phyloP scores from a whole-genome alignment of 2,113 vertebrate genomes.

The Entelurus aequoreus region DNA sequence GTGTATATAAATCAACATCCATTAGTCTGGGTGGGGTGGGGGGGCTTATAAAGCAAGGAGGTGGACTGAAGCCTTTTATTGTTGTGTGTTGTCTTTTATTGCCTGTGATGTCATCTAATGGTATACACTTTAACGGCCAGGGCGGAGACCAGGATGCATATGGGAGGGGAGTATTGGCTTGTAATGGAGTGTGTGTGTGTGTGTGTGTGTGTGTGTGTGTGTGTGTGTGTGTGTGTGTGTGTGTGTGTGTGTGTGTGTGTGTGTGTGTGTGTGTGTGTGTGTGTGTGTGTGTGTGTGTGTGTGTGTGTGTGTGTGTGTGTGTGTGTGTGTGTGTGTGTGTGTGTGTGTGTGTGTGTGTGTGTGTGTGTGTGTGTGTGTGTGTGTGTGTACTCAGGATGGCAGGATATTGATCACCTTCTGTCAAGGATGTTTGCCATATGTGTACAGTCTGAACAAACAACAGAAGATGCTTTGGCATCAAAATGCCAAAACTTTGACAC shows the following conservation, averaged over 20 bases:
- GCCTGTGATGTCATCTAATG: conserved; percentile 74
- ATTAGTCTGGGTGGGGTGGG: conserved; percentile 48
- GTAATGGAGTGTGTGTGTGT: conserved; percentile 49
- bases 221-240: too few species aligned
- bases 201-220: too few species aligned
- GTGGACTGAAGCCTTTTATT: conserved; percentile 63
- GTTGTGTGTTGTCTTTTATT: conserved; percentile 70
- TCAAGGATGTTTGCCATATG: conserved; percentile 14
- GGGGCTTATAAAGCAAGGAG: conserved; percentile 67
- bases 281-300: too few species aligned
- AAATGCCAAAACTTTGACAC: not conserved
- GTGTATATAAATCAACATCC: conserved; percentile 70
- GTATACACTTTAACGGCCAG: conserved; percentile 60
- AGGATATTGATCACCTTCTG: conserved; percentile 51
- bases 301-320: too few species aligned
- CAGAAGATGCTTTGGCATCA: not conserved
- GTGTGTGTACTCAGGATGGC: conserved; percentile 28
- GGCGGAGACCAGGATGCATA: conserved; percentile 47
- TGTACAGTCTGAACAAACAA: conserved; percentile 17
- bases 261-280: too few species aligned
- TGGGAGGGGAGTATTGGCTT: conserved; percentile 48
- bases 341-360: too few species aligned
- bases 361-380: conserved; percentile 15
- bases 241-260: too few species aligned
- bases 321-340: too few species aligned